Base-by-base conservation (phyloP, 1,140 invertebrate genomes). In the Andricus grossulariae region DNA sequence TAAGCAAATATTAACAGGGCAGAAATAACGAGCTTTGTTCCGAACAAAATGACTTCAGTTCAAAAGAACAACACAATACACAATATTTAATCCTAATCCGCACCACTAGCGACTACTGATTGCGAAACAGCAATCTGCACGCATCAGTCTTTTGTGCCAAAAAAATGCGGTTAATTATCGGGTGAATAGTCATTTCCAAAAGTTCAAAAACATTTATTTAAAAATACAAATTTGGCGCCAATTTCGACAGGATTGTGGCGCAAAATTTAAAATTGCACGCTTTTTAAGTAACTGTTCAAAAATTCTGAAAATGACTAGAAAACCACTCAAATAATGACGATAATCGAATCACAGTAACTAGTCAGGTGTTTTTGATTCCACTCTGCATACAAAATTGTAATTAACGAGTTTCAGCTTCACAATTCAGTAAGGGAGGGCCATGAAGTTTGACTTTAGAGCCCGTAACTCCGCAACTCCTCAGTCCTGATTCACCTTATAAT, bases 101-200 rank as follows among this genome's bases (percentile, higher is more conserved):
- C 39, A 25, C 19, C 18, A 25, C 15, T 39, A 39, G 12, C 60
- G 15, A 66, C 13, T 25, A 66, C 57, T 66, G 60, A 45, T 39
- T 32, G 25, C 60, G 60, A 39, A 13, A 66, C 21, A 66, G 32
- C 25, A 66, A 5, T 66, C n/a, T 66, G 25, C 13, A 54, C 52
- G 52, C 52, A 54, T 54, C 52, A 54, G 52, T 54, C 52, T 54
- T 54, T n/a, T 54, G n/a, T 52, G 52, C n/a, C 52, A 19, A 54
- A 54, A 54, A 54, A n/a, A 54, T 18, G 16, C 52, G 16, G 19
- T 18, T 5, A 54, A 54, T 10, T 45, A 45, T 45, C 10, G 1
- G 10, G 39, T 45, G 39, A 45, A 45, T 54, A 10, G 52, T 54
- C 52, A 54, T 18, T 18, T 16, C 18, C 18, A 18, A 54, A 54